Evolutionary conservation across 1,140 invertebrate species (phyloP), one percentile per base, ranked within the genome.

Genomic region (Orchestia grillus): DNA sequence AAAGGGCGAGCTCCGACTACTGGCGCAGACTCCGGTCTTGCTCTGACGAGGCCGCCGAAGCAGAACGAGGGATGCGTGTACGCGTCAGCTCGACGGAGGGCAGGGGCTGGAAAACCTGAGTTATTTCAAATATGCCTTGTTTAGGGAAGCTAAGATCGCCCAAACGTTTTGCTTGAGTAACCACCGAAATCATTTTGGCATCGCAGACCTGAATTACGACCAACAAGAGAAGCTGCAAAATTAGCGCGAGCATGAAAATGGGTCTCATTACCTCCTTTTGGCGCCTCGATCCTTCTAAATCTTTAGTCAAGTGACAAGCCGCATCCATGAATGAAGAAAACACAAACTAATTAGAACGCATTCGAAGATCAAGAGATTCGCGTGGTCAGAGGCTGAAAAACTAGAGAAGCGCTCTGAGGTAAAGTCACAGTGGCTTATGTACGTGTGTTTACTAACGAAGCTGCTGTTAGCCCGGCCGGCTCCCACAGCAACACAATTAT

Each of bases 181-280:
- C 0, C 44, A 43, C 44, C 42, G 41, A 44, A 91, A 91, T 42
- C 41, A 15, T 43, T 42, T 3, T 91, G 88, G 88, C 44, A 42
- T 91, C 88, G 41, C 41, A 91, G 41, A 91, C 23, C 44, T 91
- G 11, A 44, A 91, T 91, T 42, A 8, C 4, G 88, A 91, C 41
- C 4, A 91, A 91, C 88, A 44, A 28, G 15, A 91, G 88, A 36
- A 91, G 41, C 44, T 91, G 23, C 23, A 44, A 91, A 91, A 91
- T 91, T 44, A 91, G 41, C 41, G 44, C 88, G 44, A 43, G 88
- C 41, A 91, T 91, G 23, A 44, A 91, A 91, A 91, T 91, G 41
- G 88, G 15, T 36, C 44, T 43, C 88, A 91, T 91, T 91, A 91
- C 44, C 44, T 91, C 88, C 44, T 91, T 91, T 91, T 91, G 88